Base-by-base conservation (phyloP, 2,888 invertebrate species). In the Drosophila anceps region DNA sequence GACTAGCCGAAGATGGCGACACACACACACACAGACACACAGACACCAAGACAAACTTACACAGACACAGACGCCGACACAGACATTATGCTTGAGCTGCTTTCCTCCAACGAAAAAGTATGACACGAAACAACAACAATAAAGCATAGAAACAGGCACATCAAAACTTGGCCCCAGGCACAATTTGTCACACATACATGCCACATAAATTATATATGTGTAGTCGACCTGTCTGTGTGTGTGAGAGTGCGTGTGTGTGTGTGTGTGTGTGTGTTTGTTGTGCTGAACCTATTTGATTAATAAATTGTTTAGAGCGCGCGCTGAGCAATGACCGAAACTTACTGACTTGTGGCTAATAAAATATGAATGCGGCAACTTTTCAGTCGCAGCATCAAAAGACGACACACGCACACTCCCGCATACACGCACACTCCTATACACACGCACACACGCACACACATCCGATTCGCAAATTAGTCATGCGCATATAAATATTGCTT, bases 181-280 rank as follows among this genome's bases (percentile, higher is more conserved):
- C 85, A 82, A 85, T 89, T 85, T 87, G 90, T 85, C 89, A 88
- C 89, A 84, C 87, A 84, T 74, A 81, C 74, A 87, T 70, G 71
- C 64, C 71, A 88, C 82, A 84, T 84, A 86, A 84, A 84, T 84
- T 72, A 88, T 84, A 79, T 63, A 88, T 76, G 50, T 62, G 24
- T 13, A 24, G 20, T 6, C 35, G n/a, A 18, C 9, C 27, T 46
- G 27, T n/a, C 29, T 10, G n/a, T 5, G n/a, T 53, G 31, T 37
- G 13, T 13, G 29, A n/a, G n/a, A n/a, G n/a, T 39, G 10, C 9
- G 12, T 37, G 67, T 44, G 12, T 33, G 10, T 37, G 61, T 44
- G 27, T 63, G 46, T 24, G 20, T 31, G 6, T 48, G n/a, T 54
- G 33, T 35, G 51, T 31, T 35, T 46, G 44, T 70, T 68, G 61